Evolutionary conservation across 1,140 invertebrate genomes (phyloP).

Genomic region (Charaxes varanes): DNA sequence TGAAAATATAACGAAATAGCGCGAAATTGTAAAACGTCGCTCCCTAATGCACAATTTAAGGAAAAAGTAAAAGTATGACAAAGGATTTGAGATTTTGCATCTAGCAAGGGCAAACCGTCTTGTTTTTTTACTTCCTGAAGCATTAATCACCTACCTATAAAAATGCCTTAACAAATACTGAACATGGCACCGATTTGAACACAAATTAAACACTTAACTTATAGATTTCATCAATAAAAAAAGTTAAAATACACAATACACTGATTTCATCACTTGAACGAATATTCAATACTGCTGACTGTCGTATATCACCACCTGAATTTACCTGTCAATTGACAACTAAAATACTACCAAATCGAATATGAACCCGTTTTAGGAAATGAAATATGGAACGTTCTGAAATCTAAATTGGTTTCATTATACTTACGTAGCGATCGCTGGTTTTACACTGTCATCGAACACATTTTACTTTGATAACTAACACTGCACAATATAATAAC

Average conservation of each 20-base stretch:
- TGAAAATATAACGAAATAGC: constrained; percentile 31
- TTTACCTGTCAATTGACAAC: constrained; percentile 54
- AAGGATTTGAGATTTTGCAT: constrained; percentile 67
- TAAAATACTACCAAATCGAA: constrained; percentile 45
- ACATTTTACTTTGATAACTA: constrained; percentile 57
- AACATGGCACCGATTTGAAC: constrained; percentile 44
- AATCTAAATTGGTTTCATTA: constrained; percentile 46
- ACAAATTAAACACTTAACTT: constrained; percentile 20
- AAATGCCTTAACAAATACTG: constrained; percentile 15
- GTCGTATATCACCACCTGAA: constrained; percentile 32
- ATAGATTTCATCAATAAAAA: constrained; percentile 16
- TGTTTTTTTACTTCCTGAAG: constrained; percentile 44
- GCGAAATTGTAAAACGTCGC: constrained; percentile 24
- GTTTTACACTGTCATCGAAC: constrained; percentile 68
- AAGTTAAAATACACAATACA: constrained; percentile 17
- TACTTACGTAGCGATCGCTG: constrained; percentile 64
- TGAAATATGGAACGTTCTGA: too few relatives aligned
- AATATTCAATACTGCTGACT: constrained; percentile 22
- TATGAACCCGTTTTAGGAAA: too few relatives aligned
- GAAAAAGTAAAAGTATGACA: constrained; percentile 69
- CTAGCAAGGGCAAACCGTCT: constrained; percentile 58
- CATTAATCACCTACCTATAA: constrained; percentile 34
- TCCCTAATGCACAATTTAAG: constrained; percentile 19
- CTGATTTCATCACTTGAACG: constrained; percentile 19
- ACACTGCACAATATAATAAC: constrained; percentile 42